Evolutionary conservation across 2,888 invertebrate genomes (phyloP).

Genomic region (Acleris holmiana): DNA sequence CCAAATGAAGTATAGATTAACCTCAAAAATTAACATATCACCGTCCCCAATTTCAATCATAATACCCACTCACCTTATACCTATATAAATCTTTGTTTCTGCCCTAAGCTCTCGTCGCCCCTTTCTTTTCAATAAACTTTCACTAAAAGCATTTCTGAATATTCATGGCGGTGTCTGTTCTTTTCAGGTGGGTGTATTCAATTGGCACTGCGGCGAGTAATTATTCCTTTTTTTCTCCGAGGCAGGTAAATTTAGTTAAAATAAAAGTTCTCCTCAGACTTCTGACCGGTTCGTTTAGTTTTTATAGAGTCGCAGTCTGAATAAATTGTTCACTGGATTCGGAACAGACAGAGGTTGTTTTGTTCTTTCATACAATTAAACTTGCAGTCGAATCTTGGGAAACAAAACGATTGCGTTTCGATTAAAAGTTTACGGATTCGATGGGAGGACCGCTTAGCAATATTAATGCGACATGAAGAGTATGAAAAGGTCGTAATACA

Average conservation of each 20-base stretch:
- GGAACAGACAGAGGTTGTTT: slow-evolving; percentile 12
- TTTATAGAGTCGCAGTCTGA: slow-evolving; percentile 49
- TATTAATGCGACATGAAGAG: slow-evolving; percentile 7
- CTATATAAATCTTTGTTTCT: slow-evolving; percentile 26
- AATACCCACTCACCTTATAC: slow-evolving; percentile 10
- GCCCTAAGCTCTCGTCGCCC: slow-evolving; percentile 41
- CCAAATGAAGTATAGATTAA: background rate
- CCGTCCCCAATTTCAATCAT: slow-evolving; percentile 8
- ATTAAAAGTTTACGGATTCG: slow-evolving; percentile 12
- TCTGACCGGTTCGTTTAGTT: slow-evolving; percentile 49
- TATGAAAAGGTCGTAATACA: too few relatives aligned
- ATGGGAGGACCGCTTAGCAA: background rate
- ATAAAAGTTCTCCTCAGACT: slow-evolving; percentile 49
- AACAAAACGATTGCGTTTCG: slow-evolving; percentile 20
- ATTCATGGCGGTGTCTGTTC: slow-evolving; percentile 79
- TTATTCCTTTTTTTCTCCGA: slow-evolving; percentile 52
- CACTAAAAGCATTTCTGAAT: slow-evolving; percentile 76
- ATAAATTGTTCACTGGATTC: slow-evolving; percentile 28
- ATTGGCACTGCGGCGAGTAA: slow-evolving; percentile 62
- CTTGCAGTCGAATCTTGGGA: slow-evolving; percentile 25
- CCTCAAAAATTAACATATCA: background rate
- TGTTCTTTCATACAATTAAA: slow-evolving; percentile 25
- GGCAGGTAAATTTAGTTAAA: slow-evolving; percentile 59
- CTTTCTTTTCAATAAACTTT: slow-evolving; percentile 77
- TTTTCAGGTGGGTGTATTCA: slow-evolving; percentile 78